Evolutionary conservation across 2,113 vertebrate species (phyloP).

Genomic region (Danio rerio): DNA sequence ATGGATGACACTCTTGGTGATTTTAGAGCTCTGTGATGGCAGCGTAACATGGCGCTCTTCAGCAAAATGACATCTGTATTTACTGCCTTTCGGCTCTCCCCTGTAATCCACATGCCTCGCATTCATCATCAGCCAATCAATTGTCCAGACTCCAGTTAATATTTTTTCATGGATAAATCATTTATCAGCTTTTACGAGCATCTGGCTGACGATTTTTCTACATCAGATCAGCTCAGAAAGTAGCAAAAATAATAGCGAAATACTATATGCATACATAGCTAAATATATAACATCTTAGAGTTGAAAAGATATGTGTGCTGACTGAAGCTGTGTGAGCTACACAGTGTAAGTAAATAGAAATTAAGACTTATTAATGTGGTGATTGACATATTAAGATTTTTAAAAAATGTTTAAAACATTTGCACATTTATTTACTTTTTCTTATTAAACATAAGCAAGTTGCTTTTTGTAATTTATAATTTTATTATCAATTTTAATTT

Average conservation of each 20-base stretch:
- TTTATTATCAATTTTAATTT: too few relatives aligned
- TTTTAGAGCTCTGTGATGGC: slow-evolving; percentile 17
- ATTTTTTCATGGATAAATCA: slow-evolving; percentile 71
- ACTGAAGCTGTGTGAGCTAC: too few relatives aligned
- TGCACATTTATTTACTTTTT: too few relatives aligned
- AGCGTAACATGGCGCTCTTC: slow-evolving; percentile 19
- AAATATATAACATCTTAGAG: background rate
- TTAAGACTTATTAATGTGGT: too few relatives aligned
- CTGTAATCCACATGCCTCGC: slow-evolving; percentile 60
- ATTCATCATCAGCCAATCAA: slow-evolving; percentile 68
- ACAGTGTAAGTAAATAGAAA: too few relatives aligned
- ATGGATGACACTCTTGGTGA: slow-evolving; percentile 31
- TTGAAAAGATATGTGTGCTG: background rate
- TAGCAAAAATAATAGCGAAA: background rate
- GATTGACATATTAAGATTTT: too few relatives aligned
- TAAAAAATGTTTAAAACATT: too few relatives aligned
- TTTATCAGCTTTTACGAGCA: slow-evolving; percentile 69
- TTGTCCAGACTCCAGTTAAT: slow-evolving; percentile 67
- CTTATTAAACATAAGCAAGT: too few relatives aligned
- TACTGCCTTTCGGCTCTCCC: slow-evolving; percentile 59
- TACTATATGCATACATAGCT: background rate
- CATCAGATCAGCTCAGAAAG: slow-evolving; percentile 31
- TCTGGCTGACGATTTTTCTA: slow-evolving; percentile 62
- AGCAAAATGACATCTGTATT: slow-evolving; percentile 60
- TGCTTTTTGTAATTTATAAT: too few relatives aligned